Base-by-base conservation (phyloP, 37 sponge, comb jelly and placozoan genomes). In the Cliona cf. orientalis region DNA sequence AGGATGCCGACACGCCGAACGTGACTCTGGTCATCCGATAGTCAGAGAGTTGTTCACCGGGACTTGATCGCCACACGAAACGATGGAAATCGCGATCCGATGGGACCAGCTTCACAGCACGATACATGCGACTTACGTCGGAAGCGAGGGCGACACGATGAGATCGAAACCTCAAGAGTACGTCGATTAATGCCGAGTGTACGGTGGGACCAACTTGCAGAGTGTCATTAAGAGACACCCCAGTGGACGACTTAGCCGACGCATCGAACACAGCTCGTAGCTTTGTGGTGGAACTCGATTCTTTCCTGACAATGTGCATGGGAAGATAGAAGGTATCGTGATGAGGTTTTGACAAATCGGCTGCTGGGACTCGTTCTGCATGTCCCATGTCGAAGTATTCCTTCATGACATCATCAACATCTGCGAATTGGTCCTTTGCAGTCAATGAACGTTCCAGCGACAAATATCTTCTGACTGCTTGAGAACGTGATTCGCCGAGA, bases 261-360 rank as follows among this genome's bases (percentile, higher is more conserved):
- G 80, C 70, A 44, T 78, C 79, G 28, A 78, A 78, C 3, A 78
- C 79, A 43, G 66, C 79, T 35, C 66, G 22, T 28, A 78, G 5
- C 42, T 80, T 80, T n/a, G 80, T 80, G 14, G 80, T 80, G 6
- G 53, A 69, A 41, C 80, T 80, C 22, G 69, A 68, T 22, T 68
- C 58, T 37, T 82, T 82, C 31, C 41, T 29, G 2, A 82, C 83
- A 72, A 65, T 71, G 22, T 80, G 80, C 80, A 80, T 69, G 59
- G 80, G 80, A 33, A 69, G 28, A 56, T 80, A 80, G 80, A 80
- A 69, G 5, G 56, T 59, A 11, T 69, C 41, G 9, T 26, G 41
- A 17, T 46, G 4, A 25, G 80, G 59, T 35, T 80, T 80, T 28
- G 68, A 11, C 41, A 80, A 14, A 5, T 80, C 80, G 14, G 21